Evolutionary conservation across 30 jellyfish, hydroid and myxozoan genomes (phyloP).

Genomic region (Chrysaora quinquecirrha): DNA sequence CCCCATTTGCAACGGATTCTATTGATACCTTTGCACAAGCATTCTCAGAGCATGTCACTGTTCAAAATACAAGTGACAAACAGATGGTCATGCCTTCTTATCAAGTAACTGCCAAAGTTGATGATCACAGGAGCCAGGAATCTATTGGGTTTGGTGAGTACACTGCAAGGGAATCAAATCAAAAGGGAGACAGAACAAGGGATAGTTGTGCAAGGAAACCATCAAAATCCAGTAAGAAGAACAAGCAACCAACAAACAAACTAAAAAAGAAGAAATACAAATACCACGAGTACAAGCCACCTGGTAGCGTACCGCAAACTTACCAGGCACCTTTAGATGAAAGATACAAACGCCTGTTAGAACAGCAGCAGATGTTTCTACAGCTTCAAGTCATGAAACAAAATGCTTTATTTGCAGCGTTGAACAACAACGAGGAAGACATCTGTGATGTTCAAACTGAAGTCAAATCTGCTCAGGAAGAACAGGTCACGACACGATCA

Average conservation of each 20-base stretch:
- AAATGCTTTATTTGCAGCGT: slow-evolving; percentile 88
- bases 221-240: slow-evolving; percentile 60
- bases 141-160: neutral
- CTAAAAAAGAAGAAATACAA: slow-evolving; percentile 74
- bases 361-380: slow-evolving; percentile 91
- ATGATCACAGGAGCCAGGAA: neutral
- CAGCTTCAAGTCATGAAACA: slow-evolving; percentile 96
- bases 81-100: slow-evolving; percentile 9
- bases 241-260: slow-evolving; percentile 41
- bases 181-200: slow-evolving; percentile 10
- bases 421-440: slow-evolving; percentile 71
- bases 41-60: slow-evolving; percentile 70
- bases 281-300: slow-evolving; percentile 93
- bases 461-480: neutral
- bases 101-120: slow-evolving; percentile 39
- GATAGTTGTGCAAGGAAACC: slow-evolving; percentile 30
- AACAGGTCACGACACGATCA: neutral
- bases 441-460: neutral
- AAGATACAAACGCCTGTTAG: slow-evolving; percentile 85
- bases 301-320: slow-evolving; percentile 56
- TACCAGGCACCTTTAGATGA: slow-evolving; percentile 80
- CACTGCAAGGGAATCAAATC: neutral
- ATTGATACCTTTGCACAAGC: slow-evolving; percentile 76
- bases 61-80: slow-evolving; percentile 13
- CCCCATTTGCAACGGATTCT: slow-evolving; percentile 63